These are phyloP conservation scores for Siphamia tubifer DNA, from an alignment of 2,113 vertebrate species.

Conservation along the genomic window DNA sequence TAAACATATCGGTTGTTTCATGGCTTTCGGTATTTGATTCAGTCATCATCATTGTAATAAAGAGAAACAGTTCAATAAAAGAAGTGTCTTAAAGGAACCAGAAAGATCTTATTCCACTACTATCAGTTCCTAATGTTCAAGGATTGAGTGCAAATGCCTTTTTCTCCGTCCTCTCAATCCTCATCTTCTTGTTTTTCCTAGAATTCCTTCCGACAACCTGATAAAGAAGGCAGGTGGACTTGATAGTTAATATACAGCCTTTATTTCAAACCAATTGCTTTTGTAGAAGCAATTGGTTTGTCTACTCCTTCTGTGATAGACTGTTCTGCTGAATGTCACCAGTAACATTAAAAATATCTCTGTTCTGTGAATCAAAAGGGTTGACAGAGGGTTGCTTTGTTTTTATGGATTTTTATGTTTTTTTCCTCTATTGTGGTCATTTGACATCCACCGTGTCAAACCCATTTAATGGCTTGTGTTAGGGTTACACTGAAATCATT, in stretches of 20 bases:
- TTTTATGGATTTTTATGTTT: too few relatives aligned
- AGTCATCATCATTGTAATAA: too few relatives aligned
- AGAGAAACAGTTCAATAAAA: too few relatives aligned
- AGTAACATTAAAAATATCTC: background rate
- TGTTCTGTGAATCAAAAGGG: background rate
- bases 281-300: background rate
- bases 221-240: slow-evolving; percentile 3
- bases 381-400: too few relatives aligned
- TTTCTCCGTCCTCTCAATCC: background rate
- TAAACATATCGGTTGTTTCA: too few relatives aligned
- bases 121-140: background rate
- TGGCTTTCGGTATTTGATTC: too few relatives aligned
- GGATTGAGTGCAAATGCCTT: slow-evolving; percentile 13
- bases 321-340: slow-evolving; percentile 27
- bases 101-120: background rate
- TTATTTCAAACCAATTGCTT: slow-evolving; percentile 21
- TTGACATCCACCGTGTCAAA: too few relatives aligned
- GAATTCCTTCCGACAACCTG: slow-evolving; percentile 11
- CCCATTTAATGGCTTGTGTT: too few relatives aligned
- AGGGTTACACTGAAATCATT: too few relatives aligned
- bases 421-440: too few relatives aligned
- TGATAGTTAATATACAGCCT: slow-evolving; percentile 24
- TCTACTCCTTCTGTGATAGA: slow-evolving; percentile 6
- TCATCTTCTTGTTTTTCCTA: slow-evolving; percentile 9
- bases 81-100: background rate